Evolutionary conservation across 2,797 vertebrate genomes (phyloP), one percentile per base, ranked within the genome.

Genomic region (Caiman crocodilus): DNA sequence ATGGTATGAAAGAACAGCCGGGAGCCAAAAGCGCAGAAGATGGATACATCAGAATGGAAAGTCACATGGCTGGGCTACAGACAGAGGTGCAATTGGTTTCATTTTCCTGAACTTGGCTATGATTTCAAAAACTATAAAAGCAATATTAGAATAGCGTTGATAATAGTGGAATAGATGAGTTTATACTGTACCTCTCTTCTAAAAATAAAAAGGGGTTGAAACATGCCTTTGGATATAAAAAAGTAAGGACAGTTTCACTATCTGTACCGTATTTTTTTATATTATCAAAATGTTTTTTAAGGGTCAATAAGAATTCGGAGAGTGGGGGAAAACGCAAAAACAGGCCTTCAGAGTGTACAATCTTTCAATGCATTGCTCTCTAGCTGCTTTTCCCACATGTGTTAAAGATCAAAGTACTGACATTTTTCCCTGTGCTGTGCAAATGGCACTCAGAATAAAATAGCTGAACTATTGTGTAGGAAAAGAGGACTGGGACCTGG

Each of bases 391-490:
- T n/a, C 11, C 60, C 91, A 79, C 60, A 67, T 87, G 79, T 79
- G 25, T 21, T 20, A 63, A 73, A 81, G 30, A 20, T 50, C 67
- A 78, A 73, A 88, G 64, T 57, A 57, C 64, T n/a, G 26, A 9
- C 6, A 26, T 69, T 60, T 89, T 76, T 0, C 0, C 23, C 63
- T 86, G 10, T 35, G 26, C 65, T 74, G 79, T 71, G 55, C 71
- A 93, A 93, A 81, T 2, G 32, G 6, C 7, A 83, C 16, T 21
- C 73, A 73, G 58, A 67, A 63, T 42, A 59, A 88, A 87, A 82
- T 0, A 88, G 11, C 28, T 61, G 16, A 28, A 23, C 9, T 2
- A 1, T 1, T 6, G 3, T 28, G 55, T 0, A 2, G 82, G 75
- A 85, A 64, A 20, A 59, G 1, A 61, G 65, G 28, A 23, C 20